These are phyloP conservation scores for Pterophyllum scalare DNA, from an alignment of 2,113 vertebrate species.

Conservation along the genomic window DNA sequence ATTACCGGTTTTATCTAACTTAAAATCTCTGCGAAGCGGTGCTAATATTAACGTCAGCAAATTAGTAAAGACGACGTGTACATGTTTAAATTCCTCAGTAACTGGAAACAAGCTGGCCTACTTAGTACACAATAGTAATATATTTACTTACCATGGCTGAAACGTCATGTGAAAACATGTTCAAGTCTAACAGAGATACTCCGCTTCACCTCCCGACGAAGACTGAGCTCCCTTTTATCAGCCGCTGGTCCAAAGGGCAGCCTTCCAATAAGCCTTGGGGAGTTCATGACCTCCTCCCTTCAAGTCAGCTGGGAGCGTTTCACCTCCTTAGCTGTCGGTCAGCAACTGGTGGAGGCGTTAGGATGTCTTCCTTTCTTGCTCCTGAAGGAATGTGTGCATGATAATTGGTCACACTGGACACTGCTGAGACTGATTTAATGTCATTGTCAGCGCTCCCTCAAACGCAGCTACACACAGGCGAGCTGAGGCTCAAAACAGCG, in stretches of 20 bases:
- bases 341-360: neutral
- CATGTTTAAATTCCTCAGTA: neutral
- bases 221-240: constrained; percentile 41
- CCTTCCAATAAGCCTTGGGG: constrained; percentile 40
- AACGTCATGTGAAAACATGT: neutral
- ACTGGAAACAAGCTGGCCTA: neutral
- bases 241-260: constrained; percentile 67
- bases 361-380: neutral
- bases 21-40: neutral
- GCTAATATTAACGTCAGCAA: constrained; percentile 16
- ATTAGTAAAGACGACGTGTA: neutral
- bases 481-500: neutral
- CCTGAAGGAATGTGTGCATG: neutral
- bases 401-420: neutral
- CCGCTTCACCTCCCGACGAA: constrained; percentile 15
- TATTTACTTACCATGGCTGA: constrained; percentile 63
- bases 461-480: neutral
- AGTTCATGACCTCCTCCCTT: constrained; percentile 47
- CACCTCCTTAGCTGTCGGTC: neutral
- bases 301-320: constrained; percentile 1
- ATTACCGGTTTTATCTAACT: neutral
- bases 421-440: neutral
- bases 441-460: neutral
- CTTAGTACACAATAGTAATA: neutral
- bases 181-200: neutral